These are phyloP conservation scores for Psilopogon haemacephalus DNA, from an alignment of 2,113 vertebrate genomes.

Conservation along the genomic window DNA sequence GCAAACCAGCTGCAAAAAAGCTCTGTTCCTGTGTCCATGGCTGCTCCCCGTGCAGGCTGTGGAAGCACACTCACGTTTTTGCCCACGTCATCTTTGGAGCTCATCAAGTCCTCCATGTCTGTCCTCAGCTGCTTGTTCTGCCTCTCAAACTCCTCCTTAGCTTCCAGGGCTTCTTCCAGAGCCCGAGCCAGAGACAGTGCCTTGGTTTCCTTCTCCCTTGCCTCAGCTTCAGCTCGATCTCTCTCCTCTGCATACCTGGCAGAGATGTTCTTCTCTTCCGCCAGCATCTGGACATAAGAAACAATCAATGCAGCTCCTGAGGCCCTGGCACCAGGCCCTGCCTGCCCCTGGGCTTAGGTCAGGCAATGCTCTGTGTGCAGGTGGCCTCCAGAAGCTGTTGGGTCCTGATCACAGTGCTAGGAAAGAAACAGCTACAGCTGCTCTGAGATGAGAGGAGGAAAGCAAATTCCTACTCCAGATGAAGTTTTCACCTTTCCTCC, in stretches of 20 bases:
- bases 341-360: neutral
- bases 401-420: neutral
- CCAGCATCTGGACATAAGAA: constrained; percentile 80
- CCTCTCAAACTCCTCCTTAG: constrained; percentile 92
- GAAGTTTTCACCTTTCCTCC: neutral
- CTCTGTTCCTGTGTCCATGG: neutral
- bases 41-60: neutral
- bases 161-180: constrained; percentile 92
- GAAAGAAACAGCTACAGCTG: neutral
- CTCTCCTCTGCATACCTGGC: constrained; percentile 92
- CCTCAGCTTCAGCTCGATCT: constrained; percentile 92
- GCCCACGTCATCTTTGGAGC: constrained; percentile 96
- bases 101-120: constrained; percentile 98
- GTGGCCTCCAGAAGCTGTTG: neutral
- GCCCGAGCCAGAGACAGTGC: constrained; percentile 89
- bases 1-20: neutral
- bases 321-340: neutral
- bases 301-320: neutral
- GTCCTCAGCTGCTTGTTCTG: constrained; percentile 94
- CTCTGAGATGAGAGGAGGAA: neutral
- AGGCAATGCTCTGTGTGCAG: neutral
- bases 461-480: neutral
- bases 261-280: constrained; percentile 94
- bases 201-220: constrained; percentile 96
- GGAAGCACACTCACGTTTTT: constrained; percentile 88